A percentile compares a stretch with the other conserved stretches of the same genome.
These are phyloP conservation scores for Diplodus puntazzo DNA, from an alignment of 2,797 vertebrate species.

Conservation along the genomic window DNA sequence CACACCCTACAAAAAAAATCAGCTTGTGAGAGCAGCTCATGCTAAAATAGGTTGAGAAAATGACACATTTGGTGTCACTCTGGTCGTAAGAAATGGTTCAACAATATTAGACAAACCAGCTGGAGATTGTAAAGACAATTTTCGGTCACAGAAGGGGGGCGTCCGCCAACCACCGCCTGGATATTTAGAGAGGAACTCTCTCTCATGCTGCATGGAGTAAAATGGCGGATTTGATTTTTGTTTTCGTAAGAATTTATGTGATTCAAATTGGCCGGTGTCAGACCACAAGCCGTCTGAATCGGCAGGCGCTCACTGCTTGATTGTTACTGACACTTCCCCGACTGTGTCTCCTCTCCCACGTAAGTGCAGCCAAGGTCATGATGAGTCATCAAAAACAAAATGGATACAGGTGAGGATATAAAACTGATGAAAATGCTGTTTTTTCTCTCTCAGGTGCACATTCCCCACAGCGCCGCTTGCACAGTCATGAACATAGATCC, in stretches of 20 bases:
- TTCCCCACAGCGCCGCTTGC: neutral
- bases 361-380: slow-evolving; percentile 59
- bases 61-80: neutral
- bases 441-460: slow-evolving; percentile 7
- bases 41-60: slow-evolving; percentile 2
- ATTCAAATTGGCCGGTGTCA: slow-evolving; percentile 36
- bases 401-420: slow-evolving; percentile 37
- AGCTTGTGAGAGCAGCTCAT: neutral
- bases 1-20: slow-evolving; percentile 15
- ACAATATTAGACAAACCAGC: slow-evolving; percentile 5
- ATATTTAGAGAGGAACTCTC: neutral
- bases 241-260: slow-evolving; percentile 11
- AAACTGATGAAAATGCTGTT: slow-evolving; percentile 41
- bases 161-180: neutral
- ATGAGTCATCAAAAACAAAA: slow-evolving; percentile 65
- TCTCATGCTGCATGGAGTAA: neutral
- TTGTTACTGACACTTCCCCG: slow-evolving; percentile 54
- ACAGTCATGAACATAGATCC: slow-evolving; percentile 27
- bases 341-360: slow-evolving; percentile 48
- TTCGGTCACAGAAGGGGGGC: neutral
- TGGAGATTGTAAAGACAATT: neutral
- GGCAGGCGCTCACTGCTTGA: slow-evolving; percentile 52
- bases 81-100: neutral
- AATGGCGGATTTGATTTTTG: slow-evolving; percentile 1
- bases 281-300: slow-evolving; percentile 32